Percentiles rank a stretch among this genome's conserved stretches.
Conservation (phyloP, 2,797 vertebrate genomes). For the Lemur catta region DNA sequence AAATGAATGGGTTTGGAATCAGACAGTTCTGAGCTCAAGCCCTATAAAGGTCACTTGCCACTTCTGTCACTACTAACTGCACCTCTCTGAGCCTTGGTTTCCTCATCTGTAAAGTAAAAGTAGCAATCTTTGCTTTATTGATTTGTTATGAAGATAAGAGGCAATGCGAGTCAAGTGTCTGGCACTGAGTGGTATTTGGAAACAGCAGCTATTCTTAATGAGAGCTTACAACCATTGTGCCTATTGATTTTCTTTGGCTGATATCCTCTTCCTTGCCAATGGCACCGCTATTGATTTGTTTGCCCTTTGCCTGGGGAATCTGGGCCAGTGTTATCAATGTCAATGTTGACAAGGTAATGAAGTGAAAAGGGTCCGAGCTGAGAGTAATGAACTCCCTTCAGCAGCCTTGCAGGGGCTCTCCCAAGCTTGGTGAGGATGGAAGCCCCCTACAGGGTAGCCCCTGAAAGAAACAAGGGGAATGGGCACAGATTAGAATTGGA, state of each 20-base stretch:
- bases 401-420: not conserved
- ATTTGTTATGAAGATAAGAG: not conserved
- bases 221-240: not conserved
- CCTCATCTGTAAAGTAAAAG: not conserved
- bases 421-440: not conserved
- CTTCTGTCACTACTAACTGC: too few species aligned
- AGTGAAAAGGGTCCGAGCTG: not conserved
- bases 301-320: constrained; percentile 16
- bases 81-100: not conserved
- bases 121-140: not conserved
- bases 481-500: not conserved
- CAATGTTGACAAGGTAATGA: constrained; percentile 21
- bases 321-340: not conserved
- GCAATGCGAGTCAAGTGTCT: not conserved
- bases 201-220: not conserved
- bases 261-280: not conserved
- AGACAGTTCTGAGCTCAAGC: not conserved
- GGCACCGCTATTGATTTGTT: constrained; percentile 32
- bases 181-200: not conserved
- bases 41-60: not conserved
- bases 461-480: not conserved
- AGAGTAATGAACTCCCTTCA: not conserved
- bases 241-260: constrained; percentile 7
- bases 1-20: not conserved
- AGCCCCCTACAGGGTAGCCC: not conserved